Base-by-base conservation (phyloP, 2,888 invertebrate species). In the Apotomis turbidana region DNA sequence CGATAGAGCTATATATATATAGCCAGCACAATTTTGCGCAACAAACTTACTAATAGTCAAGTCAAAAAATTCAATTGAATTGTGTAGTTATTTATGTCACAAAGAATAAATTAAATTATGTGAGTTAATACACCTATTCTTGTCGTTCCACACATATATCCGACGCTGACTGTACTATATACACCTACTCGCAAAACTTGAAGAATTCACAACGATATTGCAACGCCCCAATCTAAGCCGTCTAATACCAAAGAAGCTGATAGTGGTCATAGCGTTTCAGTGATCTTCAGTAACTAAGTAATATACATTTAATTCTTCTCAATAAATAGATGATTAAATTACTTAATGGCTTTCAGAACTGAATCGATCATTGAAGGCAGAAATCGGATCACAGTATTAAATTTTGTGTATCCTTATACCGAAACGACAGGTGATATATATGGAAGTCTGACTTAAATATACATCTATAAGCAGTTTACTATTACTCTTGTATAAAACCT, bases 221-320 rank as follows among this genome's bases (percentile, higher is more conserved):
- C 89, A 89, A 89, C 83, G 85, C 87, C 85, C 87, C 84, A 80
- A 83, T 79, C 76, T 73, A 76, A 78, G 73, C 78, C 75, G 78
- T 79, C 77, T 79, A 80, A 74, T 78, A 83, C 80, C 81, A 85
- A 85, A 83, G 83, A 86, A 87, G 85, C 84, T 86, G 84, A 79
- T 81, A 81, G 85, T 84, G 84, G 82, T 85, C 81, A 81, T 80
- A 74, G 76, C 78, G 76, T 62, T 62, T 51, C 64, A 66, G 55
- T 57, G 54, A 72, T 54, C 27, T 27, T 63, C 68, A 72, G 74
- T 73, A 27, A 71, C 74, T 73, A 76, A 78, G 27, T 0, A 27
- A 27, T 27, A 27, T 2, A 27, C 1, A 27, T 2, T 27, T 27
- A 2, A 27, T 27, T 27, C 1, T 27, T 27, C 27, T 27, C 27